Evolutionary conservation across 2,113 vertebrate species (phyloP), one percentile per base, ranked within the genome.

Genomic region (Vulpes lagopus): DNA sequence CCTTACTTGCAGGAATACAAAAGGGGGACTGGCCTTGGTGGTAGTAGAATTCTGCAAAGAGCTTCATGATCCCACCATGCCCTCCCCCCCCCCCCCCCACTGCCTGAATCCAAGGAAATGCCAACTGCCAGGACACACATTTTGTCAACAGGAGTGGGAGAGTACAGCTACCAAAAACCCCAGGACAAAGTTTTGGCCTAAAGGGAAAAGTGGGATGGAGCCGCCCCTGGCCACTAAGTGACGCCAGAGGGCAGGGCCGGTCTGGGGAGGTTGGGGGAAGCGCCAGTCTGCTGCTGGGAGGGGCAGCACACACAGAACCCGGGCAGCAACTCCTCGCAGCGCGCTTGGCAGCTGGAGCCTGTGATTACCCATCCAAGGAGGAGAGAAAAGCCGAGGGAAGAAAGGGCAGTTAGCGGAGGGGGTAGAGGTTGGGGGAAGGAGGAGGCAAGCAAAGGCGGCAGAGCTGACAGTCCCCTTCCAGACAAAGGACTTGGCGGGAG

Each of bases 401-500:
- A 96, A 96, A 95, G 71, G 91, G 76, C 69, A 90, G 95, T 76
- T 53, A 8, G 94, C 11, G 79, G 95, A 65, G 95, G 84, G 96
- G 97, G 96, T 32, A 32, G 91, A 60, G 94, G 87, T 11, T 55
- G 92, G 79, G 60, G 74, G 82, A 76, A 74, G 91, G 95, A 89
- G 96, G 92, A 90, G 95, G 95, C 62, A n/a, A 51, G 15, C 51
- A 27, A 0, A 8, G 43, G 65, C 23, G 65, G 23, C 76, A 0
- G 79, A 51, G 93, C 87, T 81, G 69, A 83, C 97, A 23, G 96
- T 55, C 87, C 93, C 93, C 91, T 32, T 25, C 79, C 17, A 98
- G 95, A 97, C 96, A 97, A 98, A 98, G 98, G 93, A 64, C 94
- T 89, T 92, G 96, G 98, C 92, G 89, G 95, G 96, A 88, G 93